Evolutionary conservation across 2,888 invertebrate genomes (phyloP), one percentile per base, ranked within the genome.

Genomic region (Drosophila longiperda): DNA sequence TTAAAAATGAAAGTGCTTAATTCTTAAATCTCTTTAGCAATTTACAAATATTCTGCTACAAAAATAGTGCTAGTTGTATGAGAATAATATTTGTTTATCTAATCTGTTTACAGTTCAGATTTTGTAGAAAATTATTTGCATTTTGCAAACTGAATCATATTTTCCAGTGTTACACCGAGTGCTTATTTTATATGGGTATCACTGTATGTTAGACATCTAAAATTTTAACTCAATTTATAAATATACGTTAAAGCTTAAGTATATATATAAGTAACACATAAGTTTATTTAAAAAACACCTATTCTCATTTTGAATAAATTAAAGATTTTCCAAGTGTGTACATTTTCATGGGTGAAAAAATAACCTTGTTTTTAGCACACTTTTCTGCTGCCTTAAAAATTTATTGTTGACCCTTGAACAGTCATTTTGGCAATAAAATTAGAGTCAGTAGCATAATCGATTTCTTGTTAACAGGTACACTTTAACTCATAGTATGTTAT

Each of bases 71-170:
- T 29, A 12, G 20, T 20, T 12, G 6, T 20, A 0, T 12, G 42
- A 45, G 12, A 17, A 23, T 8, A 0, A 45, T 23, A 45, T 3
- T 8, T 45, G 8, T 23, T 15, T 40, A 9, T 40, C 23, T 8
- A 15, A 45, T 1, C 15, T 7, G 0, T 1, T 23, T 15, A 1
- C 4, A 15, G 3, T 15, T 23, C 8, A 15, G 23, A 23, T 8
- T 8, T 8, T 15, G 15, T 1, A 8, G 15, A 45, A 8, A 23
- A 23, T 15, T 4, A 45, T 23, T 4, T 15, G 20, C 7, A 7
- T 3, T 12, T 7, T 3, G 1, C 7, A 45, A 45, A 8, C 20
- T 0, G 20, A 1, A 15, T 3, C 0, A 20, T 0, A 7, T 1
- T 8, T 20, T 45, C 20, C 45, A 1, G 23, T 15, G 15, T 15